Evolutionary conservation across 2,888 invertebrate species (phyloP).

Genomic region (Dorcus hopei): DNA sequence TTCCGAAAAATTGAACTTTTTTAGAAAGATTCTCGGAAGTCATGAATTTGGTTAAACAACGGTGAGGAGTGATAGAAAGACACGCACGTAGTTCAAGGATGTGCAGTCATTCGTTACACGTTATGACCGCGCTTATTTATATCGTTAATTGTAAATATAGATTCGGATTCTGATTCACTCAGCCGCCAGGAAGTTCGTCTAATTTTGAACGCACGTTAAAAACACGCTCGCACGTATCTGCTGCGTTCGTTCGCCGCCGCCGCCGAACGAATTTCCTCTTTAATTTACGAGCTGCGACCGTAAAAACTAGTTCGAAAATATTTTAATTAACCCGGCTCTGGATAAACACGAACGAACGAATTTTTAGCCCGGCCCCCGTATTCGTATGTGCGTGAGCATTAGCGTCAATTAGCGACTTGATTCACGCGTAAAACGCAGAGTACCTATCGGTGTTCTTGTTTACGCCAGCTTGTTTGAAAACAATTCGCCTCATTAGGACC

Average conservation of each 20-base stretch:
- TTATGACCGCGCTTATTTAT: conserved; percentile 24
- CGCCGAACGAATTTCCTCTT: not conserved
- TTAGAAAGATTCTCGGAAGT: too few species aligned
- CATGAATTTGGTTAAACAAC: too few species aligned
- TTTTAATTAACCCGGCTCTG: not conserved
- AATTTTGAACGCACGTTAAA: conserved; percentile 14
- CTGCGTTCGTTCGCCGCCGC: not conserved
- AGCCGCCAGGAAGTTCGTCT: conserved; percentile 27
- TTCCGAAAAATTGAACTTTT: too few species aligned
- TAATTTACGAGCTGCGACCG: not conserved
- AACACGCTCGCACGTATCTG: conserved; percentile 1
- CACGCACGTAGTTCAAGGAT: not conserved
- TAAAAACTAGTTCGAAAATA: not conserved
- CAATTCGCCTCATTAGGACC: too few species aligned
- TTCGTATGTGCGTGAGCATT: too few species aligned
- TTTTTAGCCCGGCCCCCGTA: too few species aligned
- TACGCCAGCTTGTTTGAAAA: too few species aligned
- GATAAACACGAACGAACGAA: too few species aligned
- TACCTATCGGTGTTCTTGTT: too few species aligned
- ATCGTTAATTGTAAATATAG: conserved; percentile 27
- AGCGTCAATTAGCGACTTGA: too few species aligned
- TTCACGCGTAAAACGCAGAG: too few species aligned
- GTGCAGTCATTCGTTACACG: not conserved
- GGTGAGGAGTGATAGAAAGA: too few species aligned
- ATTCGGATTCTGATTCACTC: conserved; percentile 25